These are phyloP conservation scores for Caenorhabditis imperialis DNA, from an alignment of 2,888 invertebrate species.

Conservation along the genomic window DNA sequence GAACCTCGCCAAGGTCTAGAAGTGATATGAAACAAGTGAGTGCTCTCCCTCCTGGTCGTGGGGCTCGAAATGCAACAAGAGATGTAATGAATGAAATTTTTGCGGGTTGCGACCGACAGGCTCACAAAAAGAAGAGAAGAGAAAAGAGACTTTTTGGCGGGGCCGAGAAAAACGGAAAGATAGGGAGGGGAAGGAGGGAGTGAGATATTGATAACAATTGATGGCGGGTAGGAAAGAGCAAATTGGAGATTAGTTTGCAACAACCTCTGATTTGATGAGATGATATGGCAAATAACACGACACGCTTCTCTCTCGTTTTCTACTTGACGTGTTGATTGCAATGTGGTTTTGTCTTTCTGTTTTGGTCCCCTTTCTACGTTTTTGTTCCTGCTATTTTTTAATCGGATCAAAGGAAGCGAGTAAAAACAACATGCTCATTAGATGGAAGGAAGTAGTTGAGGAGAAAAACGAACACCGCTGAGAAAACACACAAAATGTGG, in stretches of 20 bases:
- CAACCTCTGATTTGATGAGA: conserved; percentile 49
- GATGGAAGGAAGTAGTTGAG: conserved; percentile 1
- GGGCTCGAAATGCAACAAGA: conserved; percentile 49
- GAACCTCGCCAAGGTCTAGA: conserved; percentile 22
- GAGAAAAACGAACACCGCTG: conserved; percentile 37
- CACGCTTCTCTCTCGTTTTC: conserved; percentile 23
- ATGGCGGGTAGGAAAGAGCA: conserved; percentile 43
- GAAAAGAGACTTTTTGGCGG: conserved; percentile 26
- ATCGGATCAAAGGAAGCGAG: conserved; percentile 3
- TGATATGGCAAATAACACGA: no score
- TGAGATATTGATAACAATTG: conserved; percentile 50
- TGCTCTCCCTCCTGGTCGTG: conserved; percentile 22
- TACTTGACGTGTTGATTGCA: conserved; percentile 24
- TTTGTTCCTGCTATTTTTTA: conserved; percentile 7
- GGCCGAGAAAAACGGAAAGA: neutral
- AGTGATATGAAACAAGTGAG: conserved; percentile 54
- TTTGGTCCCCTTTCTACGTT: conserved; percentile 27
- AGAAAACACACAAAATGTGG: conserved; percentile 22
- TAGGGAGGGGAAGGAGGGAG: no score
- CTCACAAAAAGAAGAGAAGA: conserved; percentile 37
- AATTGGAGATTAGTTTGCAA: conserved; percentile 51
- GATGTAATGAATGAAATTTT: conserved; percentile 55
- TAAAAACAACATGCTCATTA: conserved; percentile 44
- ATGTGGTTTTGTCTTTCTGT: no score
- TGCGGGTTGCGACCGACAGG: conserved; percentile 42